Evolutionary conservation across 2,113 vertebrate species (phyloP).

Genomic region (Naja naja): DNA sequence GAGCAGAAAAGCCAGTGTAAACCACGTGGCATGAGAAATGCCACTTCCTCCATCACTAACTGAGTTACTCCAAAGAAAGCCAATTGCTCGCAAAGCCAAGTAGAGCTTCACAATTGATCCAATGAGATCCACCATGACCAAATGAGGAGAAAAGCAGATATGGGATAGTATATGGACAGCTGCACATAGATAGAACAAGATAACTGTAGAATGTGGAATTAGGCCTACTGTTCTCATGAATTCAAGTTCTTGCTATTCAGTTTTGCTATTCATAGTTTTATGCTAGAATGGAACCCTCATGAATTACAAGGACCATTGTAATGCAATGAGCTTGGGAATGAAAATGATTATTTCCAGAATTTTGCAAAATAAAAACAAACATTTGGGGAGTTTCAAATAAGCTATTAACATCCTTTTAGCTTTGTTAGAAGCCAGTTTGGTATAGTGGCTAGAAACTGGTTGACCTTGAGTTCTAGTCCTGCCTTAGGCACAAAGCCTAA

Average conservation of each 20-base stretch:
- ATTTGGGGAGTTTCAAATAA: neutral
- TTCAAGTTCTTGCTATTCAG: neutral
- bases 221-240: neutral
- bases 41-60: neutral
- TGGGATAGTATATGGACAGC: neutral
- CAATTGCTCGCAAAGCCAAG: neutral
- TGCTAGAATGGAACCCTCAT: neutral
- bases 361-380: neutral
- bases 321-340: neutral
- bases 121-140: neutral
- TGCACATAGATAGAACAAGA: neutral
- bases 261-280: neutral
- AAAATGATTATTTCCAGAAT: neutral
- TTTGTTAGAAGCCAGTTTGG: neutral
- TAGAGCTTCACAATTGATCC: neutral
- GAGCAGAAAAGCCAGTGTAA: neutral
- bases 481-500: neutral
- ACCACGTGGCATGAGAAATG: neutral
- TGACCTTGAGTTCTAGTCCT: neutral
- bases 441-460: neutral
- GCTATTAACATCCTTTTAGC: neutral
- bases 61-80: neutral
- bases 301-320: neutral
- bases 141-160: neutral
- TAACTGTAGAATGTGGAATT: neutral